Conservation (phyloP, 1,140 invertebrate genomes). For the honey bee (Apis mellifera) region DNA sequence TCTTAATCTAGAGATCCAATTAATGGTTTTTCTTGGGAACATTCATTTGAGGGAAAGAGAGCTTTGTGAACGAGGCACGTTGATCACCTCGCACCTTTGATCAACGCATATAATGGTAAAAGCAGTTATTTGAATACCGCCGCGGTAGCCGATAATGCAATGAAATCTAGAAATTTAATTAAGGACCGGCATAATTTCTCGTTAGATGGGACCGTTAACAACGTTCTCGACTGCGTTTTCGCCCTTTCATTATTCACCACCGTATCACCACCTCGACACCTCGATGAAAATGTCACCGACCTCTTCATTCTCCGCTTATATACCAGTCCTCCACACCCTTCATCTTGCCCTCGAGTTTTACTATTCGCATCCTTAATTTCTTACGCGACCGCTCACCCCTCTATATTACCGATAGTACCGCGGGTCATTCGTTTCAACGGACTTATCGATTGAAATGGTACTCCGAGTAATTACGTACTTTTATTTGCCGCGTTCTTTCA, state of each 20-base stretch:
- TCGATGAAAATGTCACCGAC: conserved; percentile 56
- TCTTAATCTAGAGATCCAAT: too few relatives aligned
- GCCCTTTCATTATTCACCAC: conserved; percentile 68
- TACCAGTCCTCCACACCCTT: not conserved
- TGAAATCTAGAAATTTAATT: conserved; percentile 74
- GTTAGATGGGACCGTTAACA: conserved; percentile 62
- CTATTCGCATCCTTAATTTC: conserved; percentile 63
- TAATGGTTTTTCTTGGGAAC: not conserved
- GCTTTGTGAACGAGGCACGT: not conserved
- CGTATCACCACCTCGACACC: conserved; percentile 52
- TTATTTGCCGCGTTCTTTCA: not conserved
- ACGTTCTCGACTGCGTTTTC: conserved; percentile 43
- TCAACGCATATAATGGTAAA: not conserved
- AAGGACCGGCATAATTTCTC: conserved; percentile 71
- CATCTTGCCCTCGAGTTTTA: conserved; percentile 33
- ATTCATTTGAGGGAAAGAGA: not conserved
- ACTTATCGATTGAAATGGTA: conserved; percentile 20
- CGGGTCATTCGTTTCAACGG: conserved; percentile 48
- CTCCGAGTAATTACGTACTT: not conserved
- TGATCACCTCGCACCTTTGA: not conserved
- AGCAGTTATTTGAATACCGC: conserved; percentile 2
- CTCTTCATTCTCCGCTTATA: conserved; percentile 29
- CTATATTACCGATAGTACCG: conserved; percentile 50
- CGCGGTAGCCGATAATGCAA: conserved; percentile 57
- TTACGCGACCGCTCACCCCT: conserved; percentile 43